phyloP scores from a whole-genome alignment of 92 coral and sea anemone species.

The Porites rus region DNA sequence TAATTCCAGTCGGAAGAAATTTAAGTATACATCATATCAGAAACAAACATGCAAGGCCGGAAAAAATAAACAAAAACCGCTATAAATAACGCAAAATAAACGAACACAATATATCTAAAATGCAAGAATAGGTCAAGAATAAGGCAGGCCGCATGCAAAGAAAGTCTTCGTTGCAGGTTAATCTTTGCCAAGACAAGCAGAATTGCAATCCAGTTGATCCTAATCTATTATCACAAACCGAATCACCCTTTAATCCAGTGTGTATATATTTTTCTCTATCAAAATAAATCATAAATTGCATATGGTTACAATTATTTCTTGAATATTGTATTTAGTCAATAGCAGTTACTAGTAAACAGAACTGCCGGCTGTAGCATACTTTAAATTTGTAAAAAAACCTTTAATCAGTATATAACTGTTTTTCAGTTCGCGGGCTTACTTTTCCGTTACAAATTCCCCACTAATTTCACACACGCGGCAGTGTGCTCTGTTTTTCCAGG shows the following conservation, averaged over 20 bases:
- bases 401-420: too few species aligned
- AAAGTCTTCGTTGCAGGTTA: not conserved
- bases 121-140: not conserved
- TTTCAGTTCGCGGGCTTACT: too few species aligned
- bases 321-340: not conserved
- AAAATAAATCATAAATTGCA: too few species aligned
- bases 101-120: not conserved
- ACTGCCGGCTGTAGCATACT: too few species aligned
- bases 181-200: conserved; percentile 1
- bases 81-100: not conserved
- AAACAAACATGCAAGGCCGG: not conserved
- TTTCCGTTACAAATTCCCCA: too few species aligned
- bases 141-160: not conserved
- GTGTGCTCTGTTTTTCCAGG: too few species aligned
- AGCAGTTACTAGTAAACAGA: too few species aligned
- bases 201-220: not conserved
- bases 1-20: not conserved
- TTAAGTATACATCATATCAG: not conserved
- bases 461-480: too few species aligned
- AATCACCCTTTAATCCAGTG: not conserved
- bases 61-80: not conserved
- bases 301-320: too few species aligned
- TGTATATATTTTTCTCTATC: not conserved
- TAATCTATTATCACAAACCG: not conserved
- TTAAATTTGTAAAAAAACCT: too few species aligned